Base-by-base conservation (phyloP, 2,113 vertebrate genomes). In the Mohoua ochrocephala region DNA sequence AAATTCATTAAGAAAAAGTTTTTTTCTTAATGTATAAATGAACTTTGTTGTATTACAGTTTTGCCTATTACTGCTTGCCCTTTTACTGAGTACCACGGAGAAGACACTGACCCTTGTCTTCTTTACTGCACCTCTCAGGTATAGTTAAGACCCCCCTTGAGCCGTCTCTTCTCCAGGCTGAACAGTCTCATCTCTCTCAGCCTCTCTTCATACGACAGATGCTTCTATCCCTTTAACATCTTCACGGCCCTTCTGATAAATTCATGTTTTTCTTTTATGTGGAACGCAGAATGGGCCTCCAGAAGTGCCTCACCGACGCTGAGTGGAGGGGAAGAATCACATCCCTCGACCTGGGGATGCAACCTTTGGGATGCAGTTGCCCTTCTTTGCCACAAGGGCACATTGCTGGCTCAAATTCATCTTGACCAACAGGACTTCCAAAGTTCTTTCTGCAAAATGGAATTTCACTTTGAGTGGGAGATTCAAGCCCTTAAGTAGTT, bases 121-220 rank as follows among this genome's bases (percentile, higher is more conserved):
- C n/a, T 27, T 60, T 42, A 30, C 33, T 63, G n/a, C 6, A 1
- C 49, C 52, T 49, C 28, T 10, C 37, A 56, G 31, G 60, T 8
- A 20, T 0, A 2, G 4, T 20, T 49, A 64, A 64, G 17, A 27
- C 27, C 5, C 6, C 10, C 15, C 10, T 9, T 24, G 27, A 84
- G 14, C 9, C 23, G 59, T 56, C 47, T 41, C 5, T 47, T 81
- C 30, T 53, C 13, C 19, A 47, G 7, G 13, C 7, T 50, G 30
- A 60, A 13, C 11, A 60, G 54, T 3, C 20, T 31, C 18, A 39
- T 9, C 9, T 45, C 10, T 35, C 22, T 23, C 68, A 73, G 7
- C 4, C 11, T 52, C 15, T 73, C 41, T 35, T 13, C 23, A 6
- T 10, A 28, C 3, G 4, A 9, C 27, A 74, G 33, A 35, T 53